phyloP scores from a whole-genome alignment of 2,888 invertebrate species.

The Nemoura dubitans region DNA sequence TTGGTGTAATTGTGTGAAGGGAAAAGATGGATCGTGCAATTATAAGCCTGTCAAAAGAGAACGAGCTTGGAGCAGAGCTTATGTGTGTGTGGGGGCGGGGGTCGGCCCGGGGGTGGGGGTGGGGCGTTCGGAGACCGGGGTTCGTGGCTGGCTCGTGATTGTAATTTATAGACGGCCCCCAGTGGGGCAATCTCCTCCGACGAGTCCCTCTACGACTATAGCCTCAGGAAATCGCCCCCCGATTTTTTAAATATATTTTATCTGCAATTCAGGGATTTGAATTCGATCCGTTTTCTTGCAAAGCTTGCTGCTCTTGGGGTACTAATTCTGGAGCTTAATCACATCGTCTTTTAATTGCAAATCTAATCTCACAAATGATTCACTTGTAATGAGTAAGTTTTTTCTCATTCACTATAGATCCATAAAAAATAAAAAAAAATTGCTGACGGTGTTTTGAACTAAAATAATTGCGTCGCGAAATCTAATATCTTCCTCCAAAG shows the following conservation, averaged over 20 bases:
- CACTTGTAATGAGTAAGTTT: not conserved
- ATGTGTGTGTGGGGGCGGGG: not conserved
- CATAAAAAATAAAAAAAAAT: not conserved
- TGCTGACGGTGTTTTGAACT: not conserved
- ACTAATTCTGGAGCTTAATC: not conserved
- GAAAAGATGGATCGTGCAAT: constrained; percentile 41
- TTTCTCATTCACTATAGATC: not conserved
- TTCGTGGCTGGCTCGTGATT: constrained; percentile 34
- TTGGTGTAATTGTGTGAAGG: constrained; percentile 38
- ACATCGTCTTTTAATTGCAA: not conserved
- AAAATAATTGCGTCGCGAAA: not conserved
- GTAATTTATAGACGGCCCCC: constrained; percentile 47
- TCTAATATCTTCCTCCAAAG: not conserved
- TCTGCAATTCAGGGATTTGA: not conserved
- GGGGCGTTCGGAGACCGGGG: not conserved
- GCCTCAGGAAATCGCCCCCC: constrained; percentile 23
- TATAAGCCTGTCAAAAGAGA: constrained; percentile 35
- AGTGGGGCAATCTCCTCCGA: constrained; percentile 34
- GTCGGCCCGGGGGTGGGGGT: not conserved
- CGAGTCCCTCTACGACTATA: constrained; percentile 38
- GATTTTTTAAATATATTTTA: constrained; percentile 15
- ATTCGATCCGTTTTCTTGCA: not conserved
- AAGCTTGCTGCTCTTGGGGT: not conserved
- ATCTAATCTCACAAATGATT: not conserved
- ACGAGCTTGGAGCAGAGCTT: not conserved